Conservation (phyloP, 1,140 invertebrate genomes). For the Drosophila nasuta region DNA sequence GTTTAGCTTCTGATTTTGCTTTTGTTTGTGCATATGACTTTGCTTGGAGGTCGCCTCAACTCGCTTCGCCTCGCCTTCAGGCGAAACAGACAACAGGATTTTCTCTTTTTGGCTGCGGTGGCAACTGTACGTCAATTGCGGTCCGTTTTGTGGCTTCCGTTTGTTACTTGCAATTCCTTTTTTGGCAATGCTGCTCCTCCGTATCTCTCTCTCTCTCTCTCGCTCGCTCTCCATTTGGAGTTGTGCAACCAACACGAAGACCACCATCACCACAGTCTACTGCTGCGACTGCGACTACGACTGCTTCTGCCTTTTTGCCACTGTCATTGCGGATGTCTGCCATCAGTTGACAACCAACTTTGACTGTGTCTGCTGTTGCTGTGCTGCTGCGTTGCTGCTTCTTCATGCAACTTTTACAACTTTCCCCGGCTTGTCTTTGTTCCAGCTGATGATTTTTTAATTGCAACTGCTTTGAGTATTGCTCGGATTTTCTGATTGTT, state of each 20-base stretch:
- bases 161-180: conserved; percentile 78
- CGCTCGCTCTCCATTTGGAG: conserved; percentile 39
- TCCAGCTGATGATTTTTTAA: conserved; percentile 79
- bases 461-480: conserved; percentile 58
- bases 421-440: conserved; percentile 39
- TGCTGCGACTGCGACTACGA: background rate
- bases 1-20: conserved; percentile 77
- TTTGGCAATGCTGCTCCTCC: conserved; percentile 46
- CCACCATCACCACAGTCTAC: background rate
- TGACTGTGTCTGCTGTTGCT: conserved; percentile 3
- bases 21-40: conserved; percentile 75
- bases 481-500: conserved; percentile 40
- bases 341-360: conserved; percentile 27
- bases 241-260: conserved; percentile 26
- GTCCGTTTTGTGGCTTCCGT: conserved; percentile 79
- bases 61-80: background rate
- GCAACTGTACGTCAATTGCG: conserved; percentile 76
- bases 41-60: conserved; percentile 70
- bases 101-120: conserved; percentile 32
- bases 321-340: conserved; percentile 38
- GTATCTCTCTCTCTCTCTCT: conserved; percentile 1
- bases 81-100: conserved; percentile 19
- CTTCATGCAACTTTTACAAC: conserved; percentile 63
- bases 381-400: conserved; percentile 27
- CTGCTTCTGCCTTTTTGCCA: conserved; percentile 6